These are phyloP conservation scores for Aphis gossypii DNA, from an alignment of 1,140 invertebrate genomes.

Conservation along the genomic window DNA sequence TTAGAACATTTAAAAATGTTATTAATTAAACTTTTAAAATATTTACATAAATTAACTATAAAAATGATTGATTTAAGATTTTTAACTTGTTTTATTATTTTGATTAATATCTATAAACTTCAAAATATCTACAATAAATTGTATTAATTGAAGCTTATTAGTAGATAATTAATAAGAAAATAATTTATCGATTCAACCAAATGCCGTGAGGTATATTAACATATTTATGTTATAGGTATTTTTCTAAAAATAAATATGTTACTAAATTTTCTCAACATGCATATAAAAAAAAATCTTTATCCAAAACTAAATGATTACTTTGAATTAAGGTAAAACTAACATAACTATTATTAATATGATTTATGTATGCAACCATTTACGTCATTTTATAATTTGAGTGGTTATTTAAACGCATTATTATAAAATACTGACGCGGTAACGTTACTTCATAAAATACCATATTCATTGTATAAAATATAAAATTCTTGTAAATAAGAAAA, in stretches of 20 bases:
- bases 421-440: background rate
- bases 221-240: too few species aligned
- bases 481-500: background rate
- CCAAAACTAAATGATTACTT: background rate
- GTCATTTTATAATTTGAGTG: background rate
- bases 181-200: background rate
- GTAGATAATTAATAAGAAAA: background rate
- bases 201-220: background rate
- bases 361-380: background rate
- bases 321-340: background rate
- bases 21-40: background rate
- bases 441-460: background rate
- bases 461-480: background rate
- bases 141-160: background rate
- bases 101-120: background rate
- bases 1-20: too few species aligned
- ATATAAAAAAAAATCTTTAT: background rate
- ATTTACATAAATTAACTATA: background rate
- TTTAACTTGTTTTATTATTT: background rate
- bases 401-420: background rate
- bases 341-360: background rate
- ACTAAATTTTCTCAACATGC: background rate
- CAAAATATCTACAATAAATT: background rate
- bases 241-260: background rate
- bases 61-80: background rate